These are phyloP conservation scores for Eidolon helvum DNA, from an alignment of 2,113 vertebrate species.

Conservation along the genomic window DNA sequence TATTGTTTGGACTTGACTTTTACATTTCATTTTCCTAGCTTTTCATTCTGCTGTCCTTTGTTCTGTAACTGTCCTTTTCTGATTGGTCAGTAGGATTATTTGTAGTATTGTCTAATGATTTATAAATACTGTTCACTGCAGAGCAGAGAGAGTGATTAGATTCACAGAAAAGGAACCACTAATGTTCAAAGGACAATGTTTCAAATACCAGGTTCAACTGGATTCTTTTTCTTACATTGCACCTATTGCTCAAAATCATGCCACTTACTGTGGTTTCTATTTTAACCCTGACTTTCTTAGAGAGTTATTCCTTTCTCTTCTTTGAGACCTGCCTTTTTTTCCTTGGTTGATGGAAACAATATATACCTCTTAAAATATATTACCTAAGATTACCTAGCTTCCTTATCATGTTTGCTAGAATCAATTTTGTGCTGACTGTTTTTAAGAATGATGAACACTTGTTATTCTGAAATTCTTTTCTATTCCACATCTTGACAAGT, in stretches of 20 bases:
- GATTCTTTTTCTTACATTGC: not conserved
- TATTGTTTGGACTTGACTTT: not conserved
- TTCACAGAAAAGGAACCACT: not conserved
- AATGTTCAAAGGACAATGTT: not conserved
- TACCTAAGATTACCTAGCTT: not conserved
- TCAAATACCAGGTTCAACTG: not conserved
- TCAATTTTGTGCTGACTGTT: not conserved
- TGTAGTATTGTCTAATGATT: not conserved
- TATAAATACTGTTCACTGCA: not conserved
- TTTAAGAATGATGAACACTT: not conserved
- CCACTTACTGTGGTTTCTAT: not conserved
- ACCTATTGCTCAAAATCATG: not conserved
- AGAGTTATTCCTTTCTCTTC: not conserved
- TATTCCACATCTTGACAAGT: not conserved
- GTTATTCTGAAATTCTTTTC: conserved; percentile 11
- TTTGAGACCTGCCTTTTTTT: not conserved
- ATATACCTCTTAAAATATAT: not conserved
- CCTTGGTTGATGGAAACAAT: not conserved
- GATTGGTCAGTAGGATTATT: not conserved
- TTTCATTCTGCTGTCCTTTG: not conserved
- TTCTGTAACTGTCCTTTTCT: not conserved
- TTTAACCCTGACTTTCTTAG: not conserved
- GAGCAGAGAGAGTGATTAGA: not conserved
- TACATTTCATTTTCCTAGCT: not conserved
- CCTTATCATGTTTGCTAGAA: not conserved